Conservation (phyloP, 2,888 invertebrate genomes). For the Chalcis sispes region DNA sequence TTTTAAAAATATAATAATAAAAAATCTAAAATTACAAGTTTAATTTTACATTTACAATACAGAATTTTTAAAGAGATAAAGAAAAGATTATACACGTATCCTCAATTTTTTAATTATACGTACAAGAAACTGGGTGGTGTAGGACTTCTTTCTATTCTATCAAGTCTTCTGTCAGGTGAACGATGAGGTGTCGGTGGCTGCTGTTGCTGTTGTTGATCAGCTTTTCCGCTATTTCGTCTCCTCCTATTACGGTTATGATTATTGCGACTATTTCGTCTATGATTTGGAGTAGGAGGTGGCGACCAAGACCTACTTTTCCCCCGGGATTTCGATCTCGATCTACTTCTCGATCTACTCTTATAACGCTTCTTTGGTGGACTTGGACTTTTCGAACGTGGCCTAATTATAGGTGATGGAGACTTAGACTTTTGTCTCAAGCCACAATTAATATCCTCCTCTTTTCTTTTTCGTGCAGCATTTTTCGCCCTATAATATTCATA, state of each 20-base stretch:
- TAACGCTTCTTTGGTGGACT: conserved; percentile 87
- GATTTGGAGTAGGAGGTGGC: conserved; percentile 69
- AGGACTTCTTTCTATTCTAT: conserved; percentile 77
- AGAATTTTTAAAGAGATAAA: not conserved
- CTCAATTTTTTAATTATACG: conserved; percentile 68
- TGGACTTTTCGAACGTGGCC: conserved; percentile 84
- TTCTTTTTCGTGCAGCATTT: conserved; percentile 91
- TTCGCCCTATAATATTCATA: conserved; percentile 99
- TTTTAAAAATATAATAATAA: too few relatives aligned
- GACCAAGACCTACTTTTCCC: conserved; percentile 77
- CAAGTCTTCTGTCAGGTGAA: conserved; percentile 68
- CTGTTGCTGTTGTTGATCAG: conserved; percentile 61
- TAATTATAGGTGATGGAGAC: conserved; percentile 88
- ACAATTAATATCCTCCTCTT: conserved; percentile 87
- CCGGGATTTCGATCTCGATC: conserved; percentile 76
- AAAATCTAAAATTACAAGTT: too few relatives aligned
- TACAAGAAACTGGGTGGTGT: conserved; percentile 88
- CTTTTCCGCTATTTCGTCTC: conserved; percentile 76
- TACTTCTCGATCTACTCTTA: conserved; percentile 81
- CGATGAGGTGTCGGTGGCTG: conserved; percentile 40
- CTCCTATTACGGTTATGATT: conserved; percentile 76
- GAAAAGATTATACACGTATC: not conserved
- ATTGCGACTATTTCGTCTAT: conserved; percentile 71
- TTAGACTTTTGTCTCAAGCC: conserved; percentile 85
- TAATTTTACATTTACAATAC: too few relatives aligned